A percentile compares a stretch with the other conserved stretches of the same genome.
phyloP scores from a whole-genome alignment of 2,888 invertebrate genomes.

The Drosophila villosipedis region DNA sequence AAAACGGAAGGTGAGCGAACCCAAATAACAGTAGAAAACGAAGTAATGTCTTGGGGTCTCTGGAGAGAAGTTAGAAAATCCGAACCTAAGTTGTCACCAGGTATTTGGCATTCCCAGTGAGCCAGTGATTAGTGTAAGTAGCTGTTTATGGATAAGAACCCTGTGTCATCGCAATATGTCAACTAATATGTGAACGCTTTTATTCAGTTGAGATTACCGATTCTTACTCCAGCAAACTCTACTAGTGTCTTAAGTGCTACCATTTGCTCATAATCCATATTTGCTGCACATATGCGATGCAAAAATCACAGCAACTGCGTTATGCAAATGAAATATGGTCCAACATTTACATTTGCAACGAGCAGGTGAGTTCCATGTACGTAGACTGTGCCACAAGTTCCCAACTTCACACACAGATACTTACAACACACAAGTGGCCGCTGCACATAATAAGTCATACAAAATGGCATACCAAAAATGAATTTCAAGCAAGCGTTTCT shows the following conservation, averaged over 20 bases:
- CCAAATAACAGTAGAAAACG: neutral
- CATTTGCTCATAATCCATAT: conserved; percentile 23
- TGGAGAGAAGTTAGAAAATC: conserved; percentile 5
- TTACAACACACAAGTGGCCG: neutral
- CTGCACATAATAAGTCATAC: conserved; percentile 38
- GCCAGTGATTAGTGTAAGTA: neutral
- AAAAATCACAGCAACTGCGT: conserved; percentile 45
- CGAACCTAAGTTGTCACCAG: conserved; percentile 3
- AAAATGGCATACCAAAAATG: conserved; percentile 52
- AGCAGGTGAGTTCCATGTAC: conserved; percentile 54
- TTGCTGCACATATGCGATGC: conserved; percentile 25
- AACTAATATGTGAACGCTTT: conserved; percentile 15
- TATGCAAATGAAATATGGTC: conserved; percentile 69
- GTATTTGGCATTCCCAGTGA: neutral
- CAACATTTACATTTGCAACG: conserved; percentile 55
- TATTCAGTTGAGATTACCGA: neutral
- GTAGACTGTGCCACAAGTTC: conserved; percentile 3
- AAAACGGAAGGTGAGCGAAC: neutral
- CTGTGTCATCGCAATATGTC: conserved; percentile 17
- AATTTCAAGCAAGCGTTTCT: conserved; percentile 45
- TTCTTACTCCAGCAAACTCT: neutral
- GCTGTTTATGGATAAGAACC: neutral
- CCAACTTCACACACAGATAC: neutral
- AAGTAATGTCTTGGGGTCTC: neutral
- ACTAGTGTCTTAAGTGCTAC: conserved; percentile 21